Evolutionary conservation across 2,888 invertebrate species (phyloP).

Genomic region (Tinea pellionella): DNA sequence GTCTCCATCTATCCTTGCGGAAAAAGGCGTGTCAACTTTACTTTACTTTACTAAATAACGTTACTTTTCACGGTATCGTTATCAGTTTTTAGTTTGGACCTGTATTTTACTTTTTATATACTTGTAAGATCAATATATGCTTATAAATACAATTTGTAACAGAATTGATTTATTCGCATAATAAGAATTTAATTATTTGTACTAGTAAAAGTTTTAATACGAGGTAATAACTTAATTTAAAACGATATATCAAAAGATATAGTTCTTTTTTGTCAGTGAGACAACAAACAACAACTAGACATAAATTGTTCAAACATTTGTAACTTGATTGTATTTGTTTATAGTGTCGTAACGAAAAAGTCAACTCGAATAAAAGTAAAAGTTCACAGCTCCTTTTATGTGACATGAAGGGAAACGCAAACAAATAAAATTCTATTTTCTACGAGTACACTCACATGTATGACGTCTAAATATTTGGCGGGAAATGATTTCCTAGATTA

Average conservation of each 20-base stretch:
- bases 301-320: slow-evolving; percentile 49
- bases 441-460: slow-evolving; percentile 1
- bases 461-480: neutral
- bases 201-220: too few species aligned
- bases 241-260: neutral
- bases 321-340: slow-evolving; percentile 50
- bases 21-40: too few species aligned
- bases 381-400: slow-evolving; percentile 51
- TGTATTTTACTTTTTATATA: too few species aligned
- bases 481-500: neutral
- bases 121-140: too few species aligned
- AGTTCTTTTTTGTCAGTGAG: neutral
- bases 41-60: too few species aligned
- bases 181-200: too few species aligned
- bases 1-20: too few species aligned
- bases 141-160: too few species aligned
- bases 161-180: too few species aligned
- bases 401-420: slow-evolving; percentile 40
- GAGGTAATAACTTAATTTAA: neutral
- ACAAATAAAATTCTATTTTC: slow-evolving; percentile 44
- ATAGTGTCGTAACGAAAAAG: slow-evolving; percentile 55
- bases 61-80: too few species aligned
- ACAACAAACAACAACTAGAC: slow-evolving; percentile 1
- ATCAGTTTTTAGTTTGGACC: too few species aligned
- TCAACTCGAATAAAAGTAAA: slow-evolving; percentile 44